Base-by-base conservation (phyloP, 2,797 vertebrate species). In the Limnodromus scolopaceus region DNA sequence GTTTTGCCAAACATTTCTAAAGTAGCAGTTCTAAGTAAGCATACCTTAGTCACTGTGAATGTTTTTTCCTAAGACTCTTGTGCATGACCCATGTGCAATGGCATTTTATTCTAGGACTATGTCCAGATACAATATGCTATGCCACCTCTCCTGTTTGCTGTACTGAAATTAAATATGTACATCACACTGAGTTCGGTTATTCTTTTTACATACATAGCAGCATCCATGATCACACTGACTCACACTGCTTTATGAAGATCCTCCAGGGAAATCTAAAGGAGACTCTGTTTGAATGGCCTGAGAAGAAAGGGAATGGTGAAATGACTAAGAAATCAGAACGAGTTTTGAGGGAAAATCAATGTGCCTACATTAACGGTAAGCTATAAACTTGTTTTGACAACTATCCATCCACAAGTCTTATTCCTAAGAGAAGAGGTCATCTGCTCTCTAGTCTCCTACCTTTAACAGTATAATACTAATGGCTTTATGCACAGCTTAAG, bases 211-310 rank as follows among this genome's bases (percentile, higher is more conserved):
- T 97, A 94, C 98, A 97, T 98, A 99, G 99, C 97, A 99, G 99
- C 94, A 99, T 99, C 98, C 99, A 99, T 48, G 99, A 99, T 97
- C 99, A 99, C 97, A 98, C 99, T 79, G 97, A 99, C 96, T 99
- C 99, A 46, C 99, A 99, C 97, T 99, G 99, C 97, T 99, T 99
- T 98, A 98, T 99, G 98, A 99, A 99, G 98, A 98, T 99, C 84
- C 99, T 99, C 24, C 99, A 99, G 96, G 99, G 99, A 60, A 99
- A 99, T 96, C 98, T 99, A 83, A 99, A 99, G 96, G 99, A 99
- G 97, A 99, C 99, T 0, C 97, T 99, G 41, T 99, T 99, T 83
- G 97, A 99, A 12, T 99, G 99, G 99, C 99, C 99, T 10, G 98
- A 98, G 39, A 92, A 94, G 68, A 99, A 98, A 45, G 96, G 97